phyloP scores from a whole-genome alignment of 2,797 vertebrate genomes.

The Sparus aurata region DNA sequence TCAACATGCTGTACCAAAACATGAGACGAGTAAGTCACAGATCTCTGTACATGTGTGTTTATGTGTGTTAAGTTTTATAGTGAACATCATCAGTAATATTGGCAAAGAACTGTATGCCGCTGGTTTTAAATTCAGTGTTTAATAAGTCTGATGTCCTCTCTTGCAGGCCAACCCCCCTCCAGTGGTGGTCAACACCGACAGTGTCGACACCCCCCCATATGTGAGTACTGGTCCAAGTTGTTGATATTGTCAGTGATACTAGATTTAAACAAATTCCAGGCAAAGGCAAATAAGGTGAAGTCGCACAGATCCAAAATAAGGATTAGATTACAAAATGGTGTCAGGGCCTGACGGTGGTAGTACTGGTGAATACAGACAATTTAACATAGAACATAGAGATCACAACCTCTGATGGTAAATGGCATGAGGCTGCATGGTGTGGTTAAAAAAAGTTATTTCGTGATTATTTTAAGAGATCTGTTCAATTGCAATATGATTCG shows the following conservation, averaged over 20 bases:
- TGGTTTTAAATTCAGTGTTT: not conserved
- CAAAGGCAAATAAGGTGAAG: not conserved
- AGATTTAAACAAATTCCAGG: not conserved
- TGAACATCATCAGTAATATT: not conserved
- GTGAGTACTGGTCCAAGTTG: constrained; percentile 85
- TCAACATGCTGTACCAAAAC: constrained; percentile 85
- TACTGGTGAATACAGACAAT: not conserved
- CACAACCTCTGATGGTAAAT: not conserved
- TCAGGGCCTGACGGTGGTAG: not conserved
- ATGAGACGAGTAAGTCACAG: constrained; percentile 84
- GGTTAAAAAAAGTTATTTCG: too few species aligned
- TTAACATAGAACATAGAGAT: not conserved
- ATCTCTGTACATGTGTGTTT: constrained; percentile 10
- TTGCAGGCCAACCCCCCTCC: constrained; percentile 96
- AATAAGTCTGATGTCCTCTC: constrained; percentile 35
- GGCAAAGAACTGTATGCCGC: not conserved
- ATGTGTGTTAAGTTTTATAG: not conserved
- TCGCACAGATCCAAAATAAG: not conserved
- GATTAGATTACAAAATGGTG: not conserved
- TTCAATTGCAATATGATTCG: too few species aligned
- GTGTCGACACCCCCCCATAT: constrained; percentile 92
- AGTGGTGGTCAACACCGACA: constrained; percentile 96
- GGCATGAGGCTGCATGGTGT: not conserved
- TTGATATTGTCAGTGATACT: not conserved
- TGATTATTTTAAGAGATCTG: too few species aligned